Base-by-base conservation (phyloP, 2,113 vertebrate species). In the Rhinoderma darwinii region DNA sequence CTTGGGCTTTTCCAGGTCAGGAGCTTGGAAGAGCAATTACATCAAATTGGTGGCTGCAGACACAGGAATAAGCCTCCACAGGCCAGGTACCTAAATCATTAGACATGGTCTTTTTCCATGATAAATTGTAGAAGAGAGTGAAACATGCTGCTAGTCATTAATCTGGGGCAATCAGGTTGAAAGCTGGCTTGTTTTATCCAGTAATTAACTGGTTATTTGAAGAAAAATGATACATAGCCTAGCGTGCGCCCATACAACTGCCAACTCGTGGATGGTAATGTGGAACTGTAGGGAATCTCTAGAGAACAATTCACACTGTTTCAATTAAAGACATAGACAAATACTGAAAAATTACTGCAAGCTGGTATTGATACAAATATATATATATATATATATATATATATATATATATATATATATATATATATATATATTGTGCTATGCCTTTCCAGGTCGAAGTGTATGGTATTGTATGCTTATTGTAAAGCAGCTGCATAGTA, bases 191-290 rank as follows among this genome's bases (percentile, higher is more conserved):
- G 94, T 95, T 96, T 96, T 94, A 93, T 94, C 94, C 96, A 93
- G 96, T 97, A 97, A 98, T 99, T 98, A 97, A 96, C 92, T 93
- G 94, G 95, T 96, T 96, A 95, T 95, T 96, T 96, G 93, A 76
- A 88, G 94, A 93, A 95, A 93, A 92, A 93, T 94, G 95, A 96
- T 96, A 91, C 93, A 95, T 93, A 92, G 92, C 91, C 88, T 90
- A 92, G 89, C 59, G 90, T 27, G 89, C 90, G 90, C 94, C 94
- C 94, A 94, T 95, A 94, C 92, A 92, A 90, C 92, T 88, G 90
- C 92, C 92, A 77, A 86, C 91, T 91, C 89, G 88, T 90, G 92
- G 92, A 94, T 92, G 91, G 94, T 92, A 91, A 90, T 82, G 88
- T 88, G 88, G 90, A 92, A 68, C 92, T 0, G 88, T 37, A 0